These are phyloP conservation scores for Drosophila mimica DNA, from an alignment of 2,888 invertebrate genomes.

Conservation along the genomic window DNA sequence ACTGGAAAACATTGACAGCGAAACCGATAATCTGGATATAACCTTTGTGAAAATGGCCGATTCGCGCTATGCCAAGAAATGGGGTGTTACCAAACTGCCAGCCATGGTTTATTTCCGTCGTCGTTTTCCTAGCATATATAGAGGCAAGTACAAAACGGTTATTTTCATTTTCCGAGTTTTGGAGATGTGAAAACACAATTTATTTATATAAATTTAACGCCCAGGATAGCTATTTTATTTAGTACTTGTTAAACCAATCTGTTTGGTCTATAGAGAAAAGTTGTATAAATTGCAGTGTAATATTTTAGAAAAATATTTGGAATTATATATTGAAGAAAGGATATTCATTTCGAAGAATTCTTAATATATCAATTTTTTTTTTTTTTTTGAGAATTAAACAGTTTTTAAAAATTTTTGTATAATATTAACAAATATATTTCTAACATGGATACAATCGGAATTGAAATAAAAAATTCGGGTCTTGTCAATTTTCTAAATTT, in stretches of 20 bases:
- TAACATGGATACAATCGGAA: rapidly evolving
- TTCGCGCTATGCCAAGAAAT: conserved; percentile 95
- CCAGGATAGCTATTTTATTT: neutral
- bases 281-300: neutral
- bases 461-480: neutral
- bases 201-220: too few relatives aligned
- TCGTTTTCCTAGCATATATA: conserved; percentile 96
- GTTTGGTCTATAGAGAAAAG: neutral
- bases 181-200: neutral
- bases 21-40: conserved; percentile 96
- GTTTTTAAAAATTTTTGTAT: neutral
- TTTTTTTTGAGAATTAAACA: too few relatives aligned
- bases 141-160: conserved; percentile 87
- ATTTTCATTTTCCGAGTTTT: neutral
- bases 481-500: neutral
- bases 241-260: neutral
- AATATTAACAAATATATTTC: neutral
- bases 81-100: conserved; percentile 96
- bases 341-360: too few relatives aligned
- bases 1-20: conserved; percentile 96
- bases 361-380: too few relatives aligned
- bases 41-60: conserved; percentile 98
- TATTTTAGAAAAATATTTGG: neutral
- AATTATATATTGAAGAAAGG: neutral
- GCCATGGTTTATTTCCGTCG: conserved; percentile 96